phyloP scores from a whole-genome alignment of 2,797 vertebrate genomes.

The Rhynchonycteris naso region DNA sequence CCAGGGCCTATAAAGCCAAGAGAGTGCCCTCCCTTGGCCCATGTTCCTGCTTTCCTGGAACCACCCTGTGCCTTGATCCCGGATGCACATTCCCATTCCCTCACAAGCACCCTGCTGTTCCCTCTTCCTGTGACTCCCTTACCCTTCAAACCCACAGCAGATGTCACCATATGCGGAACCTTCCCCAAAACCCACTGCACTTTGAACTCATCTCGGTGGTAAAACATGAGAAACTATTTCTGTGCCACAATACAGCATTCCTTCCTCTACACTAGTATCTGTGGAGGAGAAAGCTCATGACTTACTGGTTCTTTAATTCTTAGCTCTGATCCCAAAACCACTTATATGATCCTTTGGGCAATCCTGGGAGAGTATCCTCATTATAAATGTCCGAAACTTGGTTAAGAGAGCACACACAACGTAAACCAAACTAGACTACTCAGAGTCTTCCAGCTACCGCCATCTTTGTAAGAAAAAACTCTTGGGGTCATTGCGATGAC shows the following conservation, averaged over 20 bases:
- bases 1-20: not conserved
- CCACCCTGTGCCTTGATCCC: not conserved
- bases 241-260: not conserved
- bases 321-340: not conserved
- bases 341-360: not conserved
- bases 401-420: not conserved
- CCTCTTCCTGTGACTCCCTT: not conserved
- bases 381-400: not conserved
- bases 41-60: not conserved
- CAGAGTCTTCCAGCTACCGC: not conserved
- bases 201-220: not conserved
- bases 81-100: not conserved
- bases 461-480: not conserved
- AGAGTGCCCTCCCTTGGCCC: accelerated
- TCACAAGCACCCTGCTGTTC: not conserved
- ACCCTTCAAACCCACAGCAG: not conserved
- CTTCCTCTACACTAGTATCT: not conserved
- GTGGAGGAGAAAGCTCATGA: not conserved
- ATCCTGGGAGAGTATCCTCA: not conserved
- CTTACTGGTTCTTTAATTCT: not conserved
- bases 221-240: not conserved
- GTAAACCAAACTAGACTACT: not conserved
- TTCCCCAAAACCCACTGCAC: not conserved
- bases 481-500: not conserved
- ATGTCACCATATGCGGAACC: not conserved